Evolutionary conservation across 92 coral and sea anemone species (phyloP).

Genomic region (Bergia puertoricense): DNA sequence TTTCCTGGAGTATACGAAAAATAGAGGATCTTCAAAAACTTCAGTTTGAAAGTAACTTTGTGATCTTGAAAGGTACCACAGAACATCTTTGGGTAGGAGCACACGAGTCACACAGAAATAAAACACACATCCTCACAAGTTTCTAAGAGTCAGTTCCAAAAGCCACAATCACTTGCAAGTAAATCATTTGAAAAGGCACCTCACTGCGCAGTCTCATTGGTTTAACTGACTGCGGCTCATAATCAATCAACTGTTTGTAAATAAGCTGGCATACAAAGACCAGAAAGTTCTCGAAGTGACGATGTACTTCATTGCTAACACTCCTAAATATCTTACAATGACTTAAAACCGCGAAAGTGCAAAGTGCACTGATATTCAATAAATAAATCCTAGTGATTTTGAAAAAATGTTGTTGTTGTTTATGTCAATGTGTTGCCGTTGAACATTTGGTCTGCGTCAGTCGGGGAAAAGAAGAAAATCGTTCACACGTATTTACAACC

Average conservation of each 20-base stretch:
- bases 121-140: background rate
- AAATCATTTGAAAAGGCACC: background rate
- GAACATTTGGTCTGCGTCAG: background rate
- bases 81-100: background rate
- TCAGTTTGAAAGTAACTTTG: background rate
- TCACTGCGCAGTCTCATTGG: background rate
- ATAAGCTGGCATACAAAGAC: background rate
- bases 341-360: background rate
- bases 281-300: background rate
- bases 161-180: background rate
- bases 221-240: background rate
- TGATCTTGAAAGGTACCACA: background rate
- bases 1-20: background rate
- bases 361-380: background rate
- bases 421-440: background rate
- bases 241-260: background rate
- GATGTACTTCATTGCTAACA: too few species aligned
- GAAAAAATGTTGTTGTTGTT: background rate
- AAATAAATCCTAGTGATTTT: too few species aligned
- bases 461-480: background rate
- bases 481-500: background rate
- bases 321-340: background rate
- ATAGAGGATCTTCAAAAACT: background rate
- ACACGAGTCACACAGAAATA: background rate
- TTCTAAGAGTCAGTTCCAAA: background rate